Evolutionary conservation across 2,888 invertebrate species (phyloP), one percentile per base, ranked within the genome.

Genomic region (Pristionchus exspectatus): DNA sequence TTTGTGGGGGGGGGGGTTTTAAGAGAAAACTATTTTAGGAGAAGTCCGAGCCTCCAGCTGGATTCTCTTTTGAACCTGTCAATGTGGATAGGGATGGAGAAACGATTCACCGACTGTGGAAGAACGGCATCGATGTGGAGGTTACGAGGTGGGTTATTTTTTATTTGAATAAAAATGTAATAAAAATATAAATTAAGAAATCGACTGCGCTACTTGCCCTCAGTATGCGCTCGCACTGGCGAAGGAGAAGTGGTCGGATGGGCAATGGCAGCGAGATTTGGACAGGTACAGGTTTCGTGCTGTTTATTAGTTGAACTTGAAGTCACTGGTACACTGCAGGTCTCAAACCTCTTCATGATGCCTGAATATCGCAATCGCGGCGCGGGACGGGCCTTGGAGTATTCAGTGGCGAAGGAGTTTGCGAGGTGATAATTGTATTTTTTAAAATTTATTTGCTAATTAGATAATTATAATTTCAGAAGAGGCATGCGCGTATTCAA

Each of bases 51-150:
- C n/a, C 50, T 16, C 81, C 81, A 0, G 81, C n/a, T 12, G 81
- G 81, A 2, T 81, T 54, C 81, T 54, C 81, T 14, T 27, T 81
- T n/a, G 50, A 44, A 4, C 50, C 81, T n/a, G 81, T 81, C 12
- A 44, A 81, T n/a, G 81, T 81, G 14, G 50, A 81, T 14, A 81
- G 50, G 54, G 81, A 81, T 7, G 81, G 81, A 9, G 81, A 81
- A 14, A 81, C 81, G 44, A 81, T 81, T 5, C 81, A 81, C 50
- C 44, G 50, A 1, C 50, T 81, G 81, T 81, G 81, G 81, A 81
- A 81, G 81, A 12, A 81, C 50, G 50, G 81, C 12, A 27, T 81
- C 44, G 38, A 33, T 81, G 50, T 21, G n/a, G 81, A 54, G n/a
- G 24, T 81, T 54, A 81, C 81, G n/a, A 81, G 54, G 81, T 81